phyloP scores from a whole-genome alignment of 1,140 invertebrate species.

The Drosophila pruinosa region DNA sequence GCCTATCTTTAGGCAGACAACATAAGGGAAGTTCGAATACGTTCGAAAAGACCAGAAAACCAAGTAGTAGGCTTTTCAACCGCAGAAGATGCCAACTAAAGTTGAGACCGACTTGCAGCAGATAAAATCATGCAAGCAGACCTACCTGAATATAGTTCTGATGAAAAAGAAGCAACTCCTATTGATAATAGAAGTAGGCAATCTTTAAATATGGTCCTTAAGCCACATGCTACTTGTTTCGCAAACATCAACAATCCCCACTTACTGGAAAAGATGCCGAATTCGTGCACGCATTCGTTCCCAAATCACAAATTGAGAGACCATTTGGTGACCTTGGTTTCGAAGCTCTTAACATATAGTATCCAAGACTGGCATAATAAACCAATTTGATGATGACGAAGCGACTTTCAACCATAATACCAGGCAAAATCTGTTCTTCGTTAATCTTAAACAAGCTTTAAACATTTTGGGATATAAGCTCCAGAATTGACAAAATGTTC shows the following conservation, averaged over 20 bases:
- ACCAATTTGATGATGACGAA: not conserved
- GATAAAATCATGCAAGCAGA: not conserved
- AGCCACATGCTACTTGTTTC: no score
- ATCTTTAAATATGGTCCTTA: no score
- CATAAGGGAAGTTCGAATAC: no score
- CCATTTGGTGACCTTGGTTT: not conserved
- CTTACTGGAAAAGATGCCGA: not conserved
- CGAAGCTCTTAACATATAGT: slow-evolving; percentile 17
- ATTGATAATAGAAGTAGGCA: not conserved
- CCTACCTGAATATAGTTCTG: not conserved
- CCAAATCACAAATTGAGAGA: no score
- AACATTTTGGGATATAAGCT: no score
- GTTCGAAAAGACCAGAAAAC: no score
- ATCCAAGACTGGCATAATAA: slow-evolving; percentile 7
- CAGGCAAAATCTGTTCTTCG: not conserved
- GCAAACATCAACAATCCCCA: not conserved
- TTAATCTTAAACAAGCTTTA: not conserved
- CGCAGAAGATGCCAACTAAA: no score
- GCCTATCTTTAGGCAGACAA: no score
- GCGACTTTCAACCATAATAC: no score
- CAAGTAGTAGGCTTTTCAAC: no score
- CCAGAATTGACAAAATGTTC: no score
- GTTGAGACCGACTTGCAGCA: not conserved
- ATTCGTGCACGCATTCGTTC: slow-evolving; percentile 12
- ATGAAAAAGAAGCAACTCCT: no score